Percentiles rank a stretch among this genome's conserved stretches.
These are phyloP conservation scores for Neocloeon triangulifer DNA, from an alignment of 1,140 invertebrate species.

Conservation along the genomic window DNA sequence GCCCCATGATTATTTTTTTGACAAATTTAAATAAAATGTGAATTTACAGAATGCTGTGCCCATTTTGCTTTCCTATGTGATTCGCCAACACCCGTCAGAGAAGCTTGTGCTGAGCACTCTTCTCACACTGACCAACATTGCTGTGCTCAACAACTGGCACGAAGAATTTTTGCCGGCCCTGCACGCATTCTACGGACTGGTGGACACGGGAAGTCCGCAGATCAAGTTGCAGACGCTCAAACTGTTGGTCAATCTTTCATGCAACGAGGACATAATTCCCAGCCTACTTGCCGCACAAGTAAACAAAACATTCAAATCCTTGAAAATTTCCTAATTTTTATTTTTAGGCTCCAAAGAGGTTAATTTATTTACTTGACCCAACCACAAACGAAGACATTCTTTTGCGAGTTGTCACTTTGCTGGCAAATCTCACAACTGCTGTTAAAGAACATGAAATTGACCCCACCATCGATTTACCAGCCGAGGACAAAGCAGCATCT, in stretches of 20 bases:
- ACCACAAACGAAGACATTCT: slow-evolving; percentile 23
- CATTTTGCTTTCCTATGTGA: slow-evolving; percentile 17
- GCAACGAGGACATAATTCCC: slow-evolving; percentile 34
- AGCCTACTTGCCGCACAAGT: slow-evolving; percentile 37
- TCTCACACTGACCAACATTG: slow-evolving; percentile 23
- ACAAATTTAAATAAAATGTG: no score
- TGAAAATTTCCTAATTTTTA: slow-evolving; percentile 7
- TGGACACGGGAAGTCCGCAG: slow-evolving; percentile 16
- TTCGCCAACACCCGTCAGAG: slow-evolving; percentile 13
- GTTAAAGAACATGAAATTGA: slow-evolving; percentile 20
- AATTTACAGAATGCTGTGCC: slow-evolving; percentile 20
- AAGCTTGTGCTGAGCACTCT: slow-evolving; percentile 15
- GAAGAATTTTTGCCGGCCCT: slow-evolving; percentile 19
- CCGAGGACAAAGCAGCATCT: slow-evolving; percentile 29
- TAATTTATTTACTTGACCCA: slow-evolving; percentile 23
- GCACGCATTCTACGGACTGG: slow-evolving; percentile 18
- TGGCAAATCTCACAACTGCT: slow-evolving; percentile 25
- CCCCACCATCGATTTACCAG: slow-evolving; percentile 22
- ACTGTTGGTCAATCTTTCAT: slow-evolving; percentile 38
- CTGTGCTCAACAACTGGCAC: slow-evolving; percentile 22
- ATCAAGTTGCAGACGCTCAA: slow-evolving; percentile 29
- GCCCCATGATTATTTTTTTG: neutral
- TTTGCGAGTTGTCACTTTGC: slow-evolving; percentile 25
- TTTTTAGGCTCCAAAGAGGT: slow-evolving; percentile 24
- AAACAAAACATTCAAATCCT: slow-evolving; percentile 8